Evolutionary conservation across 1,140 invertebrate species (phyloP), one percentile per base, ranked within the genome.

Genomic region (Zaprionus gabonicus): DNA sequence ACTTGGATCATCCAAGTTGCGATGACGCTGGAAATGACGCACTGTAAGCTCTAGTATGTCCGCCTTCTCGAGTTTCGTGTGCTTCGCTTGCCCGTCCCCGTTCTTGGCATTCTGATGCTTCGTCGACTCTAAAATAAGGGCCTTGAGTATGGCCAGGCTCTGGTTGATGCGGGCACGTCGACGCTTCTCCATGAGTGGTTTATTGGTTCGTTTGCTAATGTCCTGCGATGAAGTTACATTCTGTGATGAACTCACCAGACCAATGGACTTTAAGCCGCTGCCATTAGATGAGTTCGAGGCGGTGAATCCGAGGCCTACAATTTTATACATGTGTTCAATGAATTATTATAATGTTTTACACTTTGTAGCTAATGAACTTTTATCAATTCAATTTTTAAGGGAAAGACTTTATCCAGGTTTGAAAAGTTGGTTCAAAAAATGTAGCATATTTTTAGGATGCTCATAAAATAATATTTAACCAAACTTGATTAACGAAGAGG

Each of bases 21-120:
- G 94, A 86, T 96, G 95, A 73, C 95, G 93, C 82, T 97, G 96
- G 65, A 98, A 95, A 92, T 98, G 97, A 76, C 97, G 95, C 15
- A 98, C 97, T 1, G 98, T 98, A 92, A 98, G 94, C 93, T 99
- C 98, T 53, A 99, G 93, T 79, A 99, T 98, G 93, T 98, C 98
- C 5, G 98, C 98, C 93, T 99, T 99, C 93, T 98, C 98, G 79
- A 98, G 93, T 93, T 96, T 96, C 46, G 96, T 96, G 88, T 96
- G 96, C 87, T 96, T 96, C 1, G 86, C 87, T 95, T 96, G 93
- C 95, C 96, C 92, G 95, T 94, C 96, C 10, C 81, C 78, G 25
- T 91, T 83, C 66, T 91, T 83, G 27, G 85, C 80, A 82, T 87
- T 91, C 70, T 90, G 90, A 93, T 80, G 95, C 95, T 93, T 94